Conservation (phyloP, 2,888 invertebrate species). For the Rapana venosa region DNA sequence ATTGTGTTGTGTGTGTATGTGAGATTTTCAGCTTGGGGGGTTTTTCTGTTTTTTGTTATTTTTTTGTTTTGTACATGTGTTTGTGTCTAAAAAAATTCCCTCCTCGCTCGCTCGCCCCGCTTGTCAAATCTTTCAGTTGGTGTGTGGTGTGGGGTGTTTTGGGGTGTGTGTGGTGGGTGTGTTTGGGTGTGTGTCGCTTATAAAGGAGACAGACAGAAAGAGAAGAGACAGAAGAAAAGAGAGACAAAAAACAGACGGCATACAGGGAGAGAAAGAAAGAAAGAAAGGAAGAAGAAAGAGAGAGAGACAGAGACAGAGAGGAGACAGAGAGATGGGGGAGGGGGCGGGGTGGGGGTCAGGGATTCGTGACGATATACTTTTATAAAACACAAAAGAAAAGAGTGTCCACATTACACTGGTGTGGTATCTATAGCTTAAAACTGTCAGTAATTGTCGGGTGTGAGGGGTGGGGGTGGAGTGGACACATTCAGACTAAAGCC, state of each 20-base stretch:
- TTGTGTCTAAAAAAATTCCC: background rate
- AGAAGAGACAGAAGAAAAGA: background rate
- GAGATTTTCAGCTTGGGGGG: background rate
- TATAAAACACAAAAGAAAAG: too few relatives aligned
- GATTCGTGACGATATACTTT: too few relatives aligned
- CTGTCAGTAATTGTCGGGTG: too few relatives aligned
- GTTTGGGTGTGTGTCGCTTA: too few relatives aligned
- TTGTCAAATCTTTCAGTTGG: too few relatives aligned
- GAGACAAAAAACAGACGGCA: background rate
- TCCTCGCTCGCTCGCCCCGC: too few relatives aligned
- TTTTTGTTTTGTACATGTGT: background rate
- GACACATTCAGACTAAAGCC: too few relatives aligned
- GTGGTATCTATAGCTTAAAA: too few relatives aligned
- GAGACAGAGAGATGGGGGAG: background rate
- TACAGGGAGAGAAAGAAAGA: background rate
- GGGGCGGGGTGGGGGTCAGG: background rate
- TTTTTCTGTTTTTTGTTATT: background rate
- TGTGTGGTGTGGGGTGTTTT: too few relatives aligned
- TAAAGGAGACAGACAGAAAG: background rate
- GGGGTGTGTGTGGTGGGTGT: too few relatives aligned
- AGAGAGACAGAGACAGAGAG: background rate
- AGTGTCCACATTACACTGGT: too few relatives aligned
- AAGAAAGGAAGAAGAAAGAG: background rate
- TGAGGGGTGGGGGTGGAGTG: too few relatives aligned
- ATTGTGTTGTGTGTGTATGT: background rate